A percentile compares a stretch with the other conserved stretches of the same genome.
phyloP scores from a whole-genome alignment of 2,888 invertebrate species.

The Kuschelorhynchus macadamiae region DNA sequence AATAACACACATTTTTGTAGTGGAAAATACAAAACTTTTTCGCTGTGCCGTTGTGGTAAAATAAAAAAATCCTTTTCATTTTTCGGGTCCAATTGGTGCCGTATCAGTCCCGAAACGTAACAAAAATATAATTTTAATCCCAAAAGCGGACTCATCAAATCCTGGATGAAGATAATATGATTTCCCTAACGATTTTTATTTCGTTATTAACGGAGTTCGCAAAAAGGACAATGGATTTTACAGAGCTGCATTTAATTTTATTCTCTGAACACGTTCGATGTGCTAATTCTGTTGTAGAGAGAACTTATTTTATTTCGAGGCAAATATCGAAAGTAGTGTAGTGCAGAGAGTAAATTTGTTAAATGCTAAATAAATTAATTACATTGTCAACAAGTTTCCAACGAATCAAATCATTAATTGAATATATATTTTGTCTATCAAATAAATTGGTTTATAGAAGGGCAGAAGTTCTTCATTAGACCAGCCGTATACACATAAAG shows the following conservation, averaged over 20 bases:
- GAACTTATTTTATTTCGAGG: not conserved
- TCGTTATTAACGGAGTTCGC: conserved; percentile 19
- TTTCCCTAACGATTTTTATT: conserved; percentile 30
- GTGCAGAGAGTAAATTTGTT: no score
- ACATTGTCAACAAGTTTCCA: no score
- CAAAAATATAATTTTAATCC: conserved; percentile 26
- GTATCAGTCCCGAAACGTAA: conserved; percentile 14
- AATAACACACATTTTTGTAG: no score
- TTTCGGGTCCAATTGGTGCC: conserved; percentile 6
- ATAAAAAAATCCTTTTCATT: conserved; percentile 12
- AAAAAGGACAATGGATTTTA: conserved; percentile 17
- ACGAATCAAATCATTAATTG: no score
- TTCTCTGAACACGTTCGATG: not conserved
- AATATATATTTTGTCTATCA: no score
- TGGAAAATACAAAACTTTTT: no score
- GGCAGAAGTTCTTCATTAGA: no score
- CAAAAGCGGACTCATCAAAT: conserved; percentile 18
- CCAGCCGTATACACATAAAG: no score
- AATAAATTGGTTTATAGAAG: no score
- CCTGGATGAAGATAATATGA: conserved; percentile 20
- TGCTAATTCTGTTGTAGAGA: not conserved
- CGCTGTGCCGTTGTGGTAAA: no score
- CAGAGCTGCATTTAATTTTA: conserved; percentile 10
- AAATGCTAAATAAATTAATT: no score
- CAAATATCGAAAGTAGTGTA: no score